Base-by-base conservation (phyloP, 2,113 vertebrate genomes). In the Leucoraja erinaceus region DNA sequence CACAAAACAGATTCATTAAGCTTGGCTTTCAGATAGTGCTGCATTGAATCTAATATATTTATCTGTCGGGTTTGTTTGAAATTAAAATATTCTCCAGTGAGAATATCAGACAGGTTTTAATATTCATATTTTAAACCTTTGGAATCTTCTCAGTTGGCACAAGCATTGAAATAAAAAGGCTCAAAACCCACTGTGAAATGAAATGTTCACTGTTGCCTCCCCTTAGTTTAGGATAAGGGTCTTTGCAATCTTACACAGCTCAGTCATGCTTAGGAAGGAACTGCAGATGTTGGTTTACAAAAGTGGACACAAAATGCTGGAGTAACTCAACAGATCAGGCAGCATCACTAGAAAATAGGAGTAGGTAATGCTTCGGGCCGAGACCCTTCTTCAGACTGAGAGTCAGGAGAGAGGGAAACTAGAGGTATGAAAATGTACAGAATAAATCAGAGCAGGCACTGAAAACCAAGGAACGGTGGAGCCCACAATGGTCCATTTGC, bases 1-100 rank as follows among this genome's bases (percentile, higher is more conserved):
- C 83, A 33, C 59, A 66, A 88, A 88, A 31, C 83, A 88, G 83
- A 66, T 88, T 88, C 83, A 88, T 88, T 88, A 88, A 88, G 83
- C 83, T 63, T 63, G 83, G 59, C 83, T 88, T 18, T 14, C 59
- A 88, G 83, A 88, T 86, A 31, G 12, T 66, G 59, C 63, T 88
- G 28, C 83, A 88, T 31, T 88, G 59, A 88, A 88, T 66, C 59
- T 63, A 88, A 88, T 88, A 63, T 59, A 86, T 86, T 61, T n/a
- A 54, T 61, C 81, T 86, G 81, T 63, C 59, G 28, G n/a, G 83
- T 18, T 63, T 61, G 56, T 63, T 88, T 63, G 83, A 66, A 88
- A 88, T 88, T 63, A 88, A 61, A 88, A 88, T 88, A 63, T 10
- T 31, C 83, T 31, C 61, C 83, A 88, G 61, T 88, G 83, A 63